Evolutionary conservation across 1,140 invertebrate species (phyloP).

Genomic region (Cotesia glomerata): DNA sequence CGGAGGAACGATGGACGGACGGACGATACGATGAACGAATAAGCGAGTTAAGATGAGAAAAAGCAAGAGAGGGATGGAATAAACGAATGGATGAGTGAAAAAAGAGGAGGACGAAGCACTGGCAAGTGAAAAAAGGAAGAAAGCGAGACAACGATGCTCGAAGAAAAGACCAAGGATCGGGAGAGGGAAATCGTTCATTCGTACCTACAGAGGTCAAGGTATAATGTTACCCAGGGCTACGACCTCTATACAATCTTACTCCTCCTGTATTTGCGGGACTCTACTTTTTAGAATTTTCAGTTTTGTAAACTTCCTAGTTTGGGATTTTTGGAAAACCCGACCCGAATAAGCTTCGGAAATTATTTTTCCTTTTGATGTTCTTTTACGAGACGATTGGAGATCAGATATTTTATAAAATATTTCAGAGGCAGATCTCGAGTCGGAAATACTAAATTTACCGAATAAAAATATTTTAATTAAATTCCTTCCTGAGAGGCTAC

Average conservation of each 20-base stretch:
- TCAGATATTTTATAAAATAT: too few relatives aligned
- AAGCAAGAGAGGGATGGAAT: not conserved
- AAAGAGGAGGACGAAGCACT: slow-evolving; percentile 26
- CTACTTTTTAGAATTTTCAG: not conserved
- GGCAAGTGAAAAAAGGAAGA: slow-evolving; percentile 27
- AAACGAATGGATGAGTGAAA: not conserved
- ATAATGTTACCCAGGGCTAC: slow-evolving; percentile 30
- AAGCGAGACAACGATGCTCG: slow-evolving; percentile 33
- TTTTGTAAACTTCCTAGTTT: too few relatives aligned
- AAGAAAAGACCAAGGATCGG: slow-evolving; percentile 32
- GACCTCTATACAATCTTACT: slow-evolving; percentile 27
- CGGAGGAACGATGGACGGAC: not conserved
- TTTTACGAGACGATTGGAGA: too few relatives aligned
- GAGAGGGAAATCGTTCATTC: slow-evolving; percentile 44
- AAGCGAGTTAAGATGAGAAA: not conserved
- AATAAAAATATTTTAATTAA: not conserved
- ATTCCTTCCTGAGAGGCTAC: not conserved
- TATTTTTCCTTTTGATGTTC: too few relatives aligned
- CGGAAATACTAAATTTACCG: not conserved
- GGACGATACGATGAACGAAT: too few relatives aligned
- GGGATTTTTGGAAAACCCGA: too few relatives aligned
- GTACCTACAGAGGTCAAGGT: slow-evolving; percentile 38
- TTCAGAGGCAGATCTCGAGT: too few relatives aligned
- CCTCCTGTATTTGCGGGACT: not conserved
- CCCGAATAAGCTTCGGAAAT: too few relatives aligned